Evolutionary conservation across 2,113 vertebrate genomes (phyloP), one percentile per base, ranked within the genome.

Genomic region (Tychaedon coryphoeus): DNA sequence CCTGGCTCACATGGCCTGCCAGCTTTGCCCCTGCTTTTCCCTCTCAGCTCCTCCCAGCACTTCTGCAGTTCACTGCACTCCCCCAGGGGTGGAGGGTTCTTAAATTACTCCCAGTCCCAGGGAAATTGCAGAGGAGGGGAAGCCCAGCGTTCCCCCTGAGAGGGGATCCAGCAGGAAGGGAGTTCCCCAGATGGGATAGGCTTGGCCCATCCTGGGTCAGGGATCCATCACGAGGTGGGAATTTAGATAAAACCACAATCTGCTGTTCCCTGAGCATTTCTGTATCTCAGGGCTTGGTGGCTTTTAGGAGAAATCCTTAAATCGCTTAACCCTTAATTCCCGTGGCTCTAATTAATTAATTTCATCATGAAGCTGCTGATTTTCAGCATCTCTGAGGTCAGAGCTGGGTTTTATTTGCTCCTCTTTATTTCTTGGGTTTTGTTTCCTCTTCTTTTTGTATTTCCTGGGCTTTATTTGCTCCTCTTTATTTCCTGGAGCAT

Each of bases 1-100:
- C 57, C 57, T 1, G 25, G 33, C 53, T 20, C 2, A 8, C 22
- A 3, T 0, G 2, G 5, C 48, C 24, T 18, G 38, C 0, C 4
- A 33, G 13, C 43, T 76, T 28, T 62, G 22, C 12, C 50, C 8
- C 0, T 12, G 25, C 10, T 7, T 43, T 60, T 69, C 60, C 72
- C 67, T 47, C 33, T 17, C 22, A 1, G 4, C 71, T 79, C 34
- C 90, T 92, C 58, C 83, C 53, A 22, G 2, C 5, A 12, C 40
- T 80, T 20, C 2, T 0, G 34, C 70, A 53, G 45, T 33, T 76
- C 4, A 0, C 28, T 80, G 72, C 20, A 7, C 8, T 64, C 71
- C 82, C 25, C 45, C 2, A 3, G 4, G 85, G 51, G 65, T 11
- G 42, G 70, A 58, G 47, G 16, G 47, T 33, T 62, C 69, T 93